Percentiles rank a stretch among this genome's conserved stretches.
Conservation (phyloP, 2,797 vertebrate genomes). For the Sebastes hubbsi region DNA sequence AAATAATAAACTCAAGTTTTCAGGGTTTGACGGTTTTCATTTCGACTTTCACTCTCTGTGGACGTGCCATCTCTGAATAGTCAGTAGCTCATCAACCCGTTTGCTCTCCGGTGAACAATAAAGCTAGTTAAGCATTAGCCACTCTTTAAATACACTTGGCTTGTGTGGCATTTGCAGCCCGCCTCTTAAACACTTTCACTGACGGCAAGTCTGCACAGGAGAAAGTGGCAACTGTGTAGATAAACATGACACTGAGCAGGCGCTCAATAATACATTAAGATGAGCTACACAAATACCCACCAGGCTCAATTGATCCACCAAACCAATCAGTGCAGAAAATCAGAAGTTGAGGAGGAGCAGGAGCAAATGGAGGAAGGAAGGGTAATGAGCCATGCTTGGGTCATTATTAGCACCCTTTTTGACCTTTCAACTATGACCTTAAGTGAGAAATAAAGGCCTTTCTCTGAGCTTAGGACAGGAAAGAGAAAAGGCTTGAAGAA, state of each 20-base stretch:
- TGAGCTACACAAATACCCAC: slow-evolving; percentile 19
- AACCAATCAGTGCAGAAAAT: slow-evolving; percentile 3
- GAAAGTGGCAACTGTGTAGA: neutral
- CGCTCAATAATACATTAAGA: slow-evolving; percentile 1
- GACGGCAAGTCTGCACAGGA: neutral
- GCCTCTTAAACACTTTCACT: neutral
- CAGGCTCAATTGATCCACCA: slow-evolving; percentile 1
- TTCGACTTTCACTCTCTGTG: neutral
- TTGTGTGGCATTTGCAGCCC: slow-evolving; percentile 1
- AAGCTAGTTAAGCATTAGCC: slow-evolving; percentile 53
- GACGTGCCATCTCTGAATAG: neutral
- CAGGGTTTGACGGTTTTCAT: neutral
- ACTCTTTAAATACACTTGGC: neutral
- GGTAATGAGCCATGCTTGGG: slow-evolving; percentile 21
- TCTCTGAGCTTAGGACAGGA: neutral
- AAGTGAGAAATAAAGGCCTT: neutral
- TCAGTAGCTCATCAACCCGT: neutral
- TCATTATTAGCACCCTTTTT: slow-evolving; percentile 44
- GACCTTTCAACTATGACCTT: slow-evolving; percentile 63
- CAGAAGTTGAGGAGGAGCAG: neutral
- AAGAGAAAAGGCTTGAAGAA: neutral
- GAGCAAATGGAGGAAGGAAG: neutral
- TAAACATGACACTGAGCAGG: slow-evolving; percentile 8
- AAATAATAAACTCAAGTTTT: neutral
- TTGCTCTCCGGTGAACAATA: slow-evolving; percentile 15